Percentiles rank a stretch among this genome's conserved stretches.
Conservation (phyloP, 2,888 invertebrate genomes). For the Nomada goodeniana region DNA sequence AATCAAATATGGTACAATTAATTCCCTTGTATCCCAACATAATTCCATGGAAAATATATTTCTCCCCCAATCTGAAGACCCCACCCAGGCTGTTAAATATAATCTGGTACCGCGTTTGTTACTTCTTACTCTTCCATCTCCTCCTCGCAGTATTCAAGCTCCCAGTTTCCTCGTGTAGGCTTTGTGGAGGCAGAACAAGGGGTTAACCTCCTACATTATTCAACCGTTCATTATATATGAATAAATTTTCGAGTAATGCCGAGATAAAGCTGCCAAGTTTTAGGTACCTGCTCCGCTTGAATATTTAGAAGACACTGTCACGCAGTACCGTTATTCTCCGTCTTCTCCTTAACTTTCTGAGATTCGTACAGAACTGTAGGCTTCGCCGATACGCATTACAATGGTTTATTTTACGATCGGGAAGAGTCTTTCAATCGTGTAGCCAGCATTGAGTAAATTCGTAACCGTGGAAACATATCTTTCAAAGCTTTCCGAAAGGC, state of each 20-base stretch:
- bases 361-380: constrained; percentile 68
- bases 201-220: constrained; percentile 84
- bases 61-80: constrained; percentile 72
- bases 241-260: constrained; percentile 85
- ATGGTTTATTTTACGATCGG: constrained; percentile 10
- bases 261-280: constrained; percentile 85
- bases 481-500: not conserved
- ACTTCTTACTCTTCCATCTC: constrained; percentile 79
- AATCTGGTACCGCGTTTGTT: constrained; percentile 81
- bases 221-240: constrained; percentile 84
- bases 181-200: constrained; percentile 82
- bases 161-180: constrained; percentile 75
- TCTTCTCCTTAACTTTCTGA: constrained; percentile 79
- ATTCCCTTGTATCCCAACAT: constrained; percentile 78
- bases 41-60: constrained; percentile 80
- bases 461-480: not conserved
- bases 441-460: not conserved
- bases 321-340: constrained; percentile 83
- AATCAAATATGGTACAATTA: constrained; percentile 82
- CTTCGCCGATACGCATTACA: constrained; percentile 59
- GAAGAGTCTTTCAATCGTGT: not conserved
- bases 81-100: constrained; percentile 80
- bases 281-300: constrained; percentile 80
- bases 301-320: constrained; percentile 84
- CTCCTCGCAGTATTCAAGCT: constrained; percentile 69